Evolutionary conservation across 2,888 invertebrate species (phyloP).

Genomic region (Vannuccia rotundouncinata): DNA sequence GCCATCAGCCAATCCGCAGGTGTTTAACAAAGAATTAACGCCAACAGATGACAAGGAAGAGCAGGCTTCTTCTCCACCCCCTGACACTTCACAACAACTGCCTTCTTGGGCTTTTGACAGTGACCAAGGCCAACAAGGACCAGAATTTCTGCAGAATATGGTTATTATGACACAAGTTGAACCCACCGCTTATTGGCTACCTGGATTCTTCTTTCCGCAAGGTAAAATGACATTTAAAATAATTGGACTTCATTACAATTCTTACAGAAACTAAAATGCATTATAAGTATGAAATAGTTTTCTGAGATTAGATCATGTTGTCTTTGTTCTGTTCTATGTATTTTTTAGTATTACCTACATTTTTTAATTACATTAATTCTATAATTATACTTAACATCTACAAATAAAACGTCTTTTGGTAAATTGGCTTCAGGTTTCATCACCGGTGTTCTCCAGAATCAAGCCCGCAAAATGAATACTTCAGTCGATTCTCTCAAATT

Average conservation of each 20-base stretch:
- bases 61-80: not conserved
- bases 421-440: slow-evolving; percentile 45
- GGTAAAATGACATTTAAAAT: too few species aligned
- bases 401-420: not conserved
- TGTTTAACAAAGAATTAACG: too few species aligned
- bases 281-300: too few species aligned
- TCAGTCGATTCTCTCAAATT: slow-evolving; percentile 54
- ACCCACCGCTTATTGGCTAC: slow-evolving; percentile 48
- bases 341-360: not conserved
- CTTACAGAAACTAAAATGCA: too few species aligned
- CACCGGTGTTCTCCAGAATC: slow-evolving; percentile 55
- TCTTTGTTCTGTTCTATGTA: not conserved
- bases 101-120: not conserved
- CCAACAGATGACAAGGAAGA: too few species aligned
- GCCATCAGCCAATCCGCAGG: not conserved
- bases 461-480: slow-evolving; percentile 52
- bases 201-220: slow-evolving; percentile 56
- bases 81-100: not conserved
- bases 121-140: not conserved
- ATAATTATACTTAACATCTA: too few species aligned
- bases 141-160: not conserved
- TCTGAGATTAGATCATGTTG: not conserved
- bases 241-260: too few species aligned
- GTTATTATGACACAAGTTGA: not conserved
- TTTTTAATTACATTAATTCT: too few species aligned